Evolutionary conservation across 2,888 invertebrate genomes (phyloP), one percentile per base, ranked within the genome.

Genomic region (Pristionchus entomophagus): DNA sequence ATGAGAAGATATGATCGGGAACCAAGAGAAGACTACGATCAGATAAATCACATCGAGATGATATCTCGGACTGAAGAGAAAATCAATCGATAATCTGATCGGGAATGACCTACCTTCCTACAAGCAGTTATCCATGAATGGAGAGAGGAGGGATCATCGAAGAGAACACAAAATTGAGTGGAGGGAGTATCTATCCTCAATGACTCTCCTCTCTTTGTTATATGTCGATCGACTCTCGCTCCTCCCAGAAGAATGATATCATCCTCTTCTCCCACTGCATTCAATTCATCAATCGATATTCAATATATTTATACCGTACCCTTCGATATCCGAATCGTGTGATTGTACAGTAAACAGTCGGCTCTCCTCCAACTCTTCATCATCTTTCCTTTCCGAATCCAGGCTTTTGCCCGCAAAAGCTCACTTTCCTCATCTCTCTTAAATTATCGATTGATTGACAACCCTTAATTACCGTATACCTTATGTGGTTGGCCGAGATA

Each of bases 291-390:
- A 26, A 84, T 45, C 26, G 41, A 2, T 32, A 45, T 41, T 32
- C 49, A 5, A 35, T 59, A 3, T 35, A 45, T 29, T 26, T 2
- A 65, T 69, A 8, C 83, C 86, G 85, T 69, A 90, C 90, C 88
- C 53, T 86, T 89, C 26, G 88, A 88, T 41, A 90, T 82, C 41
- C 90, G 56, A 65, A 90, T 88, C 19, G 87, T 89, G 32, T 88
- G 88, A 85, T 90, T 89, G 86, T 87, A 89, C 22, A 90, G 87
- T 17, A 90, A 86, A 26, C 89, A 89, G 56, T 87, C 85, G 26
- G 86, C 85, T 84, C 89, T 86, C 2, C 45, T 87, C 90, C 90
- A 90, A 29, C 82, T 89, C 29, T 88, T 88, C 32, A 90, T 80
- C 32, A 90, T 49, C 65, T 87, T 88, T 14, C 90, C 90, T 62